Conservation (phyloP, 2,113 vertebrate genomes). For the Pedionomus torquatus region DNA sequence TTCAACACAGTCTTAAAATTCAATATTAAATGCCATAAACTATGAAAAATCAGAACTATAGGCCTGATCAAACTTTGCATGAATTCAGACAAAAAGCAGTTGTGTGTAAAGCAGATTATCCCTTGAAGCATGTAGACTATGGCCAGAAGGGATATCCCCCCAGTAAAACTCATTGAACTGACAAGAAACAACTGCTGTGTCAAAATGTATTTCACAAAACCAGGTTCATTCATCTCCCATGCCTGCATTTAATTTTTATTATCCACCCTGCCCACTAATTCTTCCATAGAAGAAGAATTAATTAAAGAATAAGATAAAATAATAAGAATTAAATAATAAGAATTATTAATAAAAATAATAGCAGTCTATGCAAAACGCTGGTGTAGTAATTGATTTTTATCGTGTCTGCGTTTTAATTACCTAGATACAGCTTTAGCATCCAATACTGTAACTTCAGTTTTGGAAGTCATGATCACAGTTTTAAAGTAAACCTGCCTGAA, state of each 20-base stretch:
- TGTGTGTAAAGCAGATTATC: constrained; percentile 67
- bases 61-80: not conserved
- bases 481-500: not conserved
- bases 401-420: not conserved
- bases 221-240: constrained; percentile 57
- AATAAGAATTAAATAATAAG: no score
- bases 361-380: not conserved
- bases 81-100: constrained; percentile 26
- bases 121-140: constrained; percentile 65
- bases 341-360: not conserved
- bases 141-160: constrained; percentile 68
- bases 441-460: not conserved
- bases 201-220: constrained; percentile 74
- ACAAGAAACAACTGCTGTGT: constrained; percentile 75
- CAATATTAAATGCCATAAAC: not conserved
- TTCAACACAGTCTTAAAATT: not conserved
- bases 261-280: not conserved
- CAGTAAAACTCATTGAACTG: constrained; percentile 72
- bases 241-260: constrained; percentile 53
- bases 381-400: not conserved
- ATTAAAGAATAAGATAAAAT: no score
- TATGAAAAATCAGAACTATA: not conserved
- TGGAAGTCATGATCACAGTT: not conserved
- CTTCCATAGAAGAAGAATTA: no score
- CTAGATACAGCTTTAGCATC: not conserved